phyloP scores from a whole-genome alignment of 2,797 vertebrate species.

The Intellagama lesueurii region DNA sequence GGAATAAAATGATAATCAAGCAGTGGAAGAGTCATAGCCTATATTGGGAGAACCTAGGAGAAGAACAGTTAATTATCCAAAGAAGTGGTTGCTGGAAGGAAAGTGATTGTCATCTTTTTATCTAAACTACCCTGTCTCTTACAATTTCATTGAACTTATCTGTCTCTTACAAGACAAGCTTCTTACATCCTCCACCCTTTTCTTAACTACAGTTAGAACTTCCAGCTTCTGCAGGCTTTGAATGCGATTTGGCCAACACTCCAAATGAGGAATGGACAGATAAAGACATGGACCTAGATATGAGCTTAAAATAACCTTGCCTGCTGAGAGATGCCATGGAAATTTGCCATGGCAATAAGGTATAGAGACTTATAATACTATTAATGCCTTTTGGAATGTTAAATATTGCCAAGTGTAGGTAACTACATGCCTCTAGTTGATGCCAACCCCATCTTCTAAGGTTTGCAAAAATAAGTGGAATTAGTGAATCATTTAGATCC shows the following conservation, averaged over 20 bases:
- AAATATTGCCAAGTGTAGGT: not conserved
- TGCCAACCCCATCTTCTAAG: not conserved
- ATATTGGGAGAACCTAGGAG: too few species aligned
- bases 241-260: not conserved
- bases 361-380: not conserved
- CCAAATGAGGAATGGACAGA: not conserved
- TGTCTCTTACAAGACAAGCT: not conserved
- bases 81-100: too few species aligned
- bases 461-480: not conserved
- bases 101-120: too few species aligned
- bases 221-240: not conserved
- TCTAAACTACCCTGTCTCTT: too few species aligned
- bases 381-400: not conserved
- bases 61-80: too few species aligned
- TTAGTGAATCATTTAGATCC: too few species aligned
- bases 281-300: not conserved
- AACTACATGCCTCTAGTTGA: not conserved
- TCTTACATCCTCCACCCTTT: not conserved
- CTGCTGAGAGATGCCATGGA: not conserved
- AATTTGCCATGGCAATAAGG: not conserved
- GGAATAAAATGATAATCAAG: not conserved
- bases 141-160: not conserved
- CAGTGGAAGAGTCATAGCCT: not conserved
- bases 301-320: not conserved
- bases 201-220: not conserved